phyloP scores from a whole-genome alignment of 2,113 vertebrate genomes.

The Pterophyllum scalare region DNA sequence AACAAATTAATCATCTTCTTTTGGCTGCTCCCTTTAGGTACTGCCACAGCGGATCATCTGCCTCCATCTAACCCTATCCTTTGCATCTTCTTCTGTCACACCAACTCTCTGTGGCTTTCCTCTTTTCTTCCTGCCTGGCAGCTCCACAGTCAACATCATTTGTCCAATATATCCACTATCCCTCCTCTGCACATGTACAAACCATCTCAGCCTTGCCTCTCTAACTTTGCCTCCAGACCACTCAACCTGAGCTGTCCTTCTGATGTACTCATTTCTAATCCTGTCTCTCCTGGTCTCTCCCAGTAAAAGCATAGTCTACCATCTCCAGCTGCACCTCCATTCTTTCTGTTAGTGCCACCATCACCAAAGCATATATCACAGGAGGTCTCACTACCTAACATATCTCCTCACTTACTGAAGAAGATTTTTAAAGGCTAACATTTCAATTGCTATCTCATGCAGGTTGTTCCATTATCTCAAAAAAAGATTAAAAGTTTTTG shows the following conservation, averaged over 20 bases:
- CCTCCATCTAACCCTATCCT: background rate
- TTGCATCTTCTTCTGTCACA: background rate
- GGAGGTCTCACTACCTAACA: background rate
- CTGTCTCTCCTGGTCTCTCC: background rate
- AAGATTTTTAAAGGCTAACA: background rate
- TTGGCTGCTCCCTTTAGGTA: background rate
- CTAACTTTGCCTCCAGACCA: background rate
- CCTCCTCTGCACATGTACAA: background rate
- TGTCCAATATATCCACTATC: background rate
- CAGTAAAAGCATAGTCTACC: background rate
- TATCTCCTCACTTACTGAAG: background rate
- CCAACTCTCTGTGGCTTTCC: background rate
- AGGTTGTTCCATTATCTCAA: background rate
- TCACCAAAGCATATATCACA: background rate
- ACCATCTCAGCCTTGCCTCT: background rate
- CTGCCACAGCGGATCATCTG: background rate
- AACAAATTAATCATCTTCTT: background rate
- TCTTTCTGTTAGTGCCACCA: background rate
- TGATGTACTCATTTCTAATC: background rate
- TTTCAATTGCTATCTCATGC: conserved; percentile 17
- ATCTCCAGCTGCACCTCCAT: background rate
- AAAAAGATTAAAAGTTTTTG: background rate
- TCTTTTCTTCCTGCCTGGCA: background rate
- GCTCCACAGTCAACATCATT: background rate
- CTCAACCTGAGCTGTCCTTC: background rate